phyloP scores from a whole-genome alignment of 2,797 vertebrate genomes.

The Sebastes diploproa region DNA sequence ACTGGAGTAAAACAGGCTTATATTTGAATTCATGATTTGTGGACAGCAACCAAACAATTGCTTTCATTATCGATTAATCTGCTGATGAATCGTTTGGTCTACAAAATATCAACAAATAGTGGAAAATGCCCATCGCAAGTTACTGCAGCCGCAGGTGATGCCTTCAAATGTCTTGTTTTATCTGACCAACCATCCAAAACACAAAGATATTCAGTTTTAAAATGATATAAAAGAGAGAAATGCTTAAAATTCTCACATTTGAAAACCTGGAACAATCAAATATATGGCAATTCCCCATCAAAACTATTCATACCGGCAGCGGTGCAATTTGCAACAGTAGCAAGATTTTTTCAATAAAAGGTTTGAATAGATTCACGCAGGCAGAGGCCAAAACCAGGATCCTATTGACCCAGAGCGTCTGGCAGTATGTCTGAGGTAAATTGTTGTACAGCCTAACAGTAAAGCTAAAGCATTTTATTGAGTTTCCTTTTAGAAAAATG shows the following conservation, averaged over 20 bases:
- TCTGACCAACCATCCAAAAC: not conserved
- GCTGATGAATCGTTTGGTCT: not conserved
- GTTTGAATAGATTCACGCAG: too few species aligned
- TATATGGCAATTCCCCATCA: not conserved
- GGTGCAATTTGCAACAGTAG: fast-evolving
- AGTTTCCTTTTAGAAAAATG: too few species aligned
- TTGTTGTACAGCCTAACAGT: too few species aligned
- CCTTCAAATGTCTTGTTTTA: not conserved
- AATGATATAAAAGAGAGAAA: not conserved
- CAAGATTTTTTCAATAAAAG: too few species aligned
- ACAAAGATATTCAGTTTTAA: not conserved
- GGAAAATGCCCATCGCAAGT: not conserved
- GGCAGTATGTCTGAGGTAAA: too few species aligned
- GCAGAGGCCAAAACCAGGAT: too few species aligned
- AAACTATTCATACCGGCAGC: too few species aligned
- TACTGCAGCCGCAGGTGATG: not conserved
- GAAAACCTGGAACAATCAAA: not conserved
- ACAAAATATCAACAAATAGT: not conserved
- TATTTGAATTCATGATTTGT: not conserved
- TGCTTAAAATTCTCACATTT: not conserved
- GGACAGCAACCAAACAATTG: not conserved
- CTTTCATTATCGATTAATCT: not conserved
- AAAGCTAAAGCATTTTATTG: too few species aligned
- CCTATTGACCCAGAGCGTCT: too few species aligned
- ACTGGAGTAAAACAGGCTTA: not conserved